Evolutionary conservation across 2,797 vertebrate genomes (phyloP).

Genomic region (Muscicapa striata): DNA sequence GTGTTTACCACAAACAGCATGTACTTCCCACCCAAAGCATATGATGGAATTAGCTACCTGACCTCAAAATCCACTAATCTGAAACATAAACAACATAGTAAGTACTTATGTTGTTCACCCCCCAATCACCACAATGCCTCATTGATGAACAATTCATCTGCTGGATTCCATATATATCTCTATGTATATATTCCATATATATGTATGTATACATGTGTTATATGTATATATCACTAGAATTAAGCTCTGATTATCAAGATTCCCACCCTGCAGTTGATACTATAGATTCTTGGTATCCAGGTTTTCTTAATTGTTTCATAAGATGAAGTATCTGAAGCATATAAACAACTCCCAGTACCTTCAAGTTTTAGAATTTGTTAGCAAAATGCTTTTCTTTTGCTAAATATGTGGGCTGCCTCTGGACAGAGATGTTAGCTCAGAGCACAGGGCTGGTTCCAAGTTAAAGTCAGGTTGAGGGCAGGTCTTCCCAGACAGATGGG

Average conservation of each 20-base stretch:
- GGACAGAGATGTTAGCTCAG: not conserved
- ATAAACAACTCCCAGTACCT: not conserved
- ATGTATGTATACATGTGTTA: not conserved
- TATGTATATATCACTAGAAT: not conserved
- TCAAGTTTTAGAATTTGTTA: not conserved
- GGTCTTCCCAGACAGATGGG: not conserved
- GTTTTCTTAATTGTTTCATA: not conserved
- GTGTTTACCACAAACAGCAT: not conserved
- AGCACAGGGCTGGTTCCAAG: not conserved
- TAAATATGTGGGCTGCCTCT: not conserved
- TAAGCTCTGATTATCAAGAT: not conserved
- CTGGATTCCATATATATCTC: not conserved
- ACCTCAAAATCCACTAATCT: conserved; percentile 41
- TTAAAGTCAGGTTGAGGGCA: not conserved
- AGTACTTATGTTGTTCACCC: not conserved
- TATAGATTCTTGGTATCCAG: not conserved
- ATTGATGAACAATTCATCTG: not conserved
- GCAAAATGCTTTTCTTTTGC: not conserved
- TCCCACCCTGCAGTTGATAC: not conserved
- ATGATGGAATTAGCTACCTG: not conserved
- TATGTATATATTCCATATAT: not conserved
- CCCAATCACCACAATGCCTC: not conserved
- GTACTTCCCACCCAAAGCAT: not conserved
- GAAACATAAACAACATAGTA: conserved; percentile 9
- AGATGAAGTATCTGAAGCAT: not conserved